phyloP scores from a whole-genome alignment of 2,113 vertebrate genomes.

The Cynoglossus semilaevis region DNA sequence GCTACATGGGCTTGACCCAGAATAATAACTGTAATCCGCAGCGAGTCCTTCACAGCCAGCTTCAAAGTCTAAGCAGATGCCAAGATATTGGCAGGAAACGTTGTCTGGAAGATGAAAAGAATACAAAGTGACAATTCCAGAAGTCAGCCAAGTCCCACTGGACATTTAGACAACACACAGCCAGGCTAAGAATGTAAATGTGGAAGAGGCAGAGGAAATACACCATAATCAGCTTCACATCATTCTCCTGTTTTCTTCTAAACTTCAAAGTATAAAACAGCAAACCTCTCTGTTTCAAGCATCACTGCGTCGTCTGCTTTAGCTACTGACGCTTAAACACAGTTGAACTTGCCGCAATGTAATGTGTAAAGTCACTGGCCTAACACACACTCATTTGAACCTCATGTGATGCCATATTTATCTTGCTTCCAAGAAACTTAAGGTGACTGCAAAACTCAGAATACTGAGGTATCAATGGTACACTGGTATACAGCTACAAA shows the following conservation, averaged over 20 bases:
- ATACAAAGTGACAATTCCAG: slow-evolving; percentile 22
- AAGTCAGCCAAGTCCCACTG: not conserved
- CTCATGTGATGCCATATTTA: too few species aligned
- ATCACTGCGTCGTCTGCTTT: not conserved
- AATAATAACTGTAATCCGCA: slow-evolving; percentile 26
- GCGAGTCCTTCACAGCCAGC: slow-evolving; percentile 8
- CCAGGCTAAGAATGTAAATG: slow-evolving; percentile 2
- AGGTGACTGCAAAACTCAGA: too few species aligned
- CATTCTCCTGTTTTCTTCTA: slow-evolving; percentile 9
- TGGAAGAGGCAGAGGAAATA: slow-evolving; percentile 2
- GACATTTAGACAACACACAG: slow-evolving; percentile 17
- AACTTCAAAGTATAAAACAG: slow-evolving; percentile 9
- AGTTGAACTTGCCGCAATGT: not conserved
- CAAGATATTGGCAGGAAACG: slow-evolving; percentile 6
- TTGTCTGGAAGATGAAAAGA: slow-evolving; percentile 15
- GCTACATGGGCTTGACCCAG: slow-evolving; percentile 5
- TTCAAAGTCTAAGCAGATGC: slow-evolving; percentile 9
- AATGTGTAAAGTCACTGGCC: too few species aligned
- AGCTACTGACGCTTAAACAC: slow-evolving; percentile 12
- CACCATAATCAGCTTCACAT: slow-evolving; percentile 12
- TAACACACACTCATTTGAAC: too few species aligned
- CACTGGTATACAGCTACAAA: too few species aligned
- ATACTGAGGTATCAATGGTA: too few species aligned
- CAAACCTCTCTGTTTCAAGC: slow-evolving; percentile 23
- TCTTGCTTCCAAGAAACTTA: too few species aligned